Evolutionary conservation across 2,888 invertebrate species (phyloP).

Genomic region (Carcina quercana): DNA sequence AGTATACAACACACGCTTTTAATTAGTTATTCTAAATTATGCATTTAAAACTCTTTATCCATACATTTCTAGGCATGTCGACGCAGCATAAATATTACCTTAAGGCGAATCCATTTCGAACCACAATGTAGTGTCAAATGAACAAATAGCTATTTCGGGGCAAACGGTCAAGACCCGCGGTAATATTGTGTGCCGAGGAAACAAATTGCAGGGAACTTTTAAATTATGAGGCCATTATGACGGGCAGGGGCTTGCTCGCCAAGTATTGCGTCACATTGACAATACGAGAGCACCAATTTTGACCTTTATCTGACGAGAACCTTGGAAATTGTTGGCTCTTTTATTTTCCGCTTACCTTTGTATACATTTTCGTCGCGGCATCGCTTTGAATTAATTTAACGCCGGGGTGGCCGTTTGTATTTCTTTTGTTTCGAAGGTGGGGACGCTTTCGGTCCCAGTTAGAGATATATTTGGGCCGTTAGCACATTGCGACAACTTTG

Average conservation of each 20-base stretch:
- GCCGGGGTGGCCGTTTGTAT: constrained; percentile 56
- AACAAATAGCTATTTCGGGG: neutral
- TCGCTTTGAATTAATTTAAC: constrained; percentile 65
- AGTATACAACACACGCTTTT: too few relatives aligned
- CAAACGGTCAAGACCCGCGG: constrained; percentile 1
- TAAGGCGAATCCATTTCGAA: too few relatives aligned
- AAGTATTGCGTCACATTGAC: constrained; percentile 29
- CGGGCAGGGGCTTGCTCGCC: constrained; percentile 5
- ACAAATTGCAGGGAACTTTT: constrained; percentile 14
- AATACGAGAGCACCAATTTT: constrained; percentile 44
- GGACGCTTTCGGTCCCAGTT: constrained; percentile 45
- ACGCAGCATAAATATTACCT: neutral
- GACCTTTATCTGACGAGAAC: constrained; percentile 47
- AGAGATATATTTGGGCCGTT: constrained; percentile 60
- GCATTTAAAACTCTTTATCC: too few relatives aligned
- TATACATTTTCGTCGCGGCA: constrained; percentile 57
- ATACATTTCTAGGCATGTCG: too few relatives aligned
- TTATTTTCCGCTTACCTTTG: constrained; percentile 62
- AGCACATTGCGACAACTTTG: constrained; percentile 61
- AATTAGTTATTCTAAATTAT: too few relatives aligned
- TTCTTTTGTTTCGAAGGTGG: constrained; percentile 59
- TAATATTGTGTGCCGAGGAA: constrained; percentile 3
- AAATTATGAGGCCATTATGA: constrained; percentile 17
- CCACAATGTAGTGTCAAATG: neutral
- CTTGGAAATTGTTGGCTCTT: constrained; percentile 51